phyloP scores from a whole-genome alignment of 2,113 vertebrate genomes.

The Plecotus auritus region DNA sequence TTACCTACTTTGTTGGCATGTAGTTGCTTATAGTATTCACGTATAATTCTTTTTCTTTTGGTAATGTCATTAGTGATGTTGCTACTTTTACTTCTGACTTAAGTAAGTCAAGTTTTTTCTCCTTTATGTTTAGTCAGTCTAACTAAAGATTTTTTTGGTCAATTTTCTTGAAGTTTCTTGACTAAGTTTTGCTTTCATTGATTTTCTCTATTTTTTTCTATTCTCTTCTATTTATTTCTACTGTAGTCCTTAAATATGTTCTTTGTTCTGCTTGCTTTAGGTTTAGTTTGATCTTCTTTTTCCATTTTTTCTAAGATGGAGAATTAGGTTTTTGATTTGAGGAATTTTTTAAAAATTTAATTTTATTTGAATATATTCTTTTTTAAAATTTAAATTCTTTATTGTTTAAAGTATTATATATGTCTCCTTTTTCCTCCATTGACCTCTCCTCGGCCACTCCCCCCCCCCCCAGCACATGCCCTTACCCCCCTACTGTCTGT shows the following conservation, averaged over 20 bases:
- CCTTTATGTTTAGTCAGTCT: neutral
- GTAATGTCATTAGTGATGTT: neutral
- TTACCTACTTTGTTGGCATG: neutral
- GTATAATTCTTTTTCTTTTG: neutral
- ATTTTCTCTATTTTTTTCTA: neutral
- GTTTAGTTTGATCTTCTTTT: neutral
- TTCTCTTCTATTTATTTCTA: neutral
- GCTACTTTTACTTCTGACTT: neutral
- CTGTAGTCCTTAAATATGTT: neutral
- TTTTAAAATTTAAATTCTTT: too few relatives aligned
- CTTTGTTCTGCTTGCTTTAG: neutral
- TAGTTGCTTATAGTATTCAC: neutral
- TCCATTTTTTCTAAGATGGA: neutral
- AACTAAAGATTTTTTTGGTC: neutral
- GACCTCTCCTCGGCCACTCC: too few relatives aligned
- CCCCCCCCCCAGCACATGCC: too few relatives aligned
- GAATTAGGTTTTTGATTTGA: neutral
- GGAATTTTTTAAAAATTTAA: neutral
- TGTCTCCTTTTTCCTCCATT: too few relatives aligned
- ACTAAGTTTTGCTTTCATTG: neutral
- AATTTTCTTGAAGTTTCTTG: neutral
- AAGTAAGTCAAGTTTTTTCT: neutral
- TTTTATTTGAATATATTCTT: too few relatives aligned
- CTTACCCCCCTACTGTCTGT: too few relatives aligned
- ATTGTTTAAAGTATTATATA: too few relatives aligned